These are phyloP conservation scores for Ricordea florida DNA, from an alignment of 92 coral and sea anemone species.

Conservation along the genomic window DNA sequence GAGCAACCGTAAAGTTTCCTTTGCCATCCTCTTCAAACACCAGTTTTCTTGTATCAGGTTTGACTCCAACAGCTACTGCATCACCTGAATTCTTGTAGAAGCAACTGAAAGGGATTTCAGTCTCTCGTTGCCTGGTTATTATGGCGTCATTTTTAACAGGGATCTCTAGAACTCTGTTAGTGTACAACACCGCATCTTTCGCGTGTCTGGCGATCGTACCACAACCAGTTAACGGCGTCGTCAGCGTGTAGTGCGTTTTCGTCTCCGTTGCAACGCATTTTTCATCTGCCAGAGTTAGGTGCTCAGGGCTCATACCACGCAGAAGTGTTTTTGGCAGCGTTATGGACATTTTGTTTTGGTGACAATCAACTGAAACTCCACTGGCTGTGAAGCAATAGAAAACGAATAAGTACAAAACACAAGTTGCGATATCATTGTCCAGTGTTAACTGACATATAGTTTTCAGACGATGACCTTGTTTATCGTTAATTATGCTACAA, in stretches of 20 bases:
- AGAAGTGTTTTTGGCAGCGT: constrained; percentile 75
- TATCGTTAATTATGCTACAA: too few relatives aligned
- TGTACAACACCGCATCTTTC: constrained; percentile 57
- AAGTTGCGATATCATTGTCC: not conserved
- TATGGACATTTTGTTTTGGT: constrained; percentile 65
- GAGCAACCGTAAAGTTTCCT: constrained; percentile 60
- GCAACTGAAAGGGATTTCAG: constrained; percentile 82
- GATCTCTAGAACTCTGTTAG: constrained; percentile 70
- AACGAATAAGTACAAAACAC: not conserved
- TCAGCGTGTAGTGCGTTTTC: constrained; percentile 63
- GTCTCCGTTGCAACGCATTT: constrained; percentile 72
- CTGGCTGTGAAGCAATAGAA: constrained; percentile 34
- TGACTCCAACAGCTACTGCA: constrained; percentile 63
- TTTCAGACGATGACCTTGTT: too few relatives aligned
- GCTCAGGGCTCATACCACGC: constrained; percentile 65
- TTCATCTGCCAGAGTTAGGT: constrained; percentile 60
- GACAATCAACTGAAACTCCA: constrained; percentile 54
- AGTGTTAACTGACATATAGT: too few relatives aligned
- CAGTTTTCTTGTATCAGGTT: constrained; percentile 71
- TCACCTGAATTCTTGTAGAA: constrained; percentile 63
- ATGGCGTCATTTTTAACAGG: constrained; percentile 47
- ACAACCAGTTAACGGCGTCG: constrained; percentile 60
- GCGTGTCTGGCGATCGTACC: constrained; percentile 69
- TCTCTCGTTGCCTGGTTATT: constrained; percentile 67
- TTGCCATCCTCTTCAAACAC: constrained; percentile 74